Evolutionary conservation across 2,888 invertebrate species (phyloP), one percentile per base, ranked within the genome.

Genomic region (Chelonus formosanus): DNA sequence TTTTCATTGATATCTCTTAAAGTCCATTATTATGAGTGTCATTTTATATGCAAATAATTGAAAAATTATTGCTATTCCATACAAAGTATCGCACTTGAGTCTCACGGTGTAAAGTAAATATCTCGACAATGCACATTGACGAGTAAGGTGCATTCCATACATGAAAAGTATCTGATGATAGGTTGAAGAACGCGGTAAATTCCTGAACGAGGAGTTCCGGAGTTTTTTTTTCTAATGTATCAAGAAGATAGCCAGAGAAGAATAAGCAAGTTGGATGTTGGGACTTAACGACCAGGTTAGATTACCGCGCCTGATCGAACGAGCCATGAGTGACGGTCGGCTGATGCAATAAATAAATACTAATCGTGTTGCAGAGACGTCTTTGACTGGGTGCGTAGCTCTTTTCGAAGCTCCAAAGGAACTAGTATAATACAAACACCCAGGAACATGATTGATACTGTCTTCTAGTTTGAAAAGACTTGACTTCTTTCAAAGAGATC

Each of bases 281-380:
- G 52, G 45, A 20, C 53, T 53, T 59, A 59, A 45, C 45, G 53
- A 45, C 59, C 32, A 50, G 50, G 57, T 52, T 43, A 52, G 61
- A 61, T 61, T 36, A 52, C 40, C 50, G 50, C 36, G 56, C 64
- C 45, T 53, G 60, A 60, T 55, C 55, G 44, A 56, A 66, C 56
- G 52, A 48, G 55, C 61, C 70, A 71, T 78, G 79, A 76, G 76
- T 78, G 78, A 79, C 77, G 78, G 73, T 67, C 70, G 76, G 71
- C 72, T 77, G 78, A 79, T 79, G 79, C 77, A 78, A 78, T 78
- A 78, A 75, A 78, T 79, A 78, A 77, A 77, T 78, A 78, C 76
- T 76, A 74, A 78, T 78, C 74, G 75, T 65, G 67, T 70, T 70
- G 70, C 70, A 68, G 71, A 65, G 58, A 53, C 58, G 56, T 54